Evolutionary conservation across 2,888 invertebrate species (phyloP), one percentile per base, ranked within the genome.

Genomic region (Hofmannophila pseudospretella): DNA sequence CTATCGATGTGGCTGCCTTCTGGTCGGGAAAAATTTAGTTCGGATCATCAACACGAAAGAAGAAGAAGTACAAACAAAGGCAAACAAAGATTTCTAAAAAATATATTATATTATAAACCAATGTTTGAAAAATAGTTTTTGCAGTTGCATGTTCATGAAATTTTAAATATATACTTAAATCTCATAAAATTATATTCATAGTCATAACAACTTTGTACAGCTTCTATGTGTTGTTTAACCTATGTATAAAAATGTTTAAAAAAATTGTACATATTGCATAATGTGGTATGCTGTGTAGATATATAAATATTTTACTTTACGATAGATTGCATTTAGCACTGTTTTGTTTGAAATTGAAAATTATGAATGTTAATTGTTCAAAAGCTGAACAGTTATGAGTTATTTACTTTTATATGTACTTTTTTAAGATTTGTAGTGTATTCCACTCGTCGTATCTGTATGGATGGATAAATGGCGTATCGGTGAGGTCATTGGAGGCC

Each of bases 271-370:
- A 42, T 42, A 41, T 31, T 39, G 25, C 36, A 37, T 34, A 39
- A 36, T 19, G 32, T 29, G 34, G 39, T 19, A 32, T 43, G 36
- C 34, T 30, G 22, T 34, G 34, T 33, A 31, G 22, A 40, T 12
- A 20, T 36, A 34, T 35, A 32, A 23, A 32, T 32, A 14, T 25
- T 25, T 44, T 39, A 41, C 44, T 36, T 50, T 47, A 41, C 45
- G 43, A 47, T 39, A 39, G 37, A 43, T 45, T 51, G 51, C 55
- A 57, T 57, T 57, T 57, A 57, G 45, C 39, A 44, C 34, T 41
- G 32, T 43, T 35, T 41, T 32, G 27, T 11, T 27, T 16, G 16
- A 16, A 16, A 16, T 16, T 3, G 3, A 16, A 16, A 16, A 16
- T 16, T 16, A 16, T 16, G 16, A 16, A 16, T 3, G 5, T 20